Evolutionary conservation across 2,797 vertebrate species (phyloP).

Genomic region (Pagetopsis macropterus): DNA sequence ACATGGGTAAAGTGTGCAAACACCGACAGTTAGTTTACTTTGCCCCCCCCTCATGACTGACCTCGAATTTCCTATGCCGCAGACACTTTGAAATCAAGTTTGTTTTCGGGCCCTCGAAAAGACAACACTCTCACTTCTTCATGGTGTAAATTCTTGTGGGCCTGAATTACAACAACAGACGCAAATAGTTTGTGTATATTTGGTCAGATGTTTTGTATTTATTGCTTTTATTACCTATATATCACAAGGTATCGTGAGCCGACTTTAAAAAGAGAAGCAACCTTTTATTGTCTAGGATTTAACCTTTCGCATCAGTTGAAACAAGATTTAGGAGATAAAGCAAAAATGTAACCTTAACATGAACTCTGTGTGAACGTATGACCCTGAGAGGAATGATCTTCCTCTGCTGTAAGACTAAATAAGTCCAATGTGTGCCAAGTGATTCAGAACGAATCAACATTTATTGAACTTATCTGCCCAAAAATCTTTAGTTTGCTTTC

Average conservation of each 20-base stretch:
- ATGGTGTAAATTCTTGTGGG: conserved; percentile 44
- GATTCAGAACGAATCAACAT: conserved; percentile 74
- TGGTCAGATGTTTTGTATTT: conserved; percentile 70
- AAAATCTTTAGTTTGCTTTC: conserved; percentile 77
- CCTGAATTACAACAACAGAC: conserved; percentile 66
- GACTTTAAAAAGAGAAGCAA: conserved; percentile 34
- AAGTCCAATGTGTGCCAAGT: conserved; percentile 79
- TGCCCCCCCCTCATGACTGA: conserved; percentile 42
- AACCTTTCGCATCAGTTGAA: conserved; percentile 73
- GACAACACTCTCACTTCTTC: conserved; percentile 68
- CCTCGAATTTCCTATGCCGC: conserved; percentile 72
- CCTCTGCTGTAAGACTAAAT: conserved; percentile 73
- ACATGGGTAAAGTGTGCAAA: conserved; percentile 50
- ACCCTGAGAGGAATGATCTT: conserved; percentile 72
- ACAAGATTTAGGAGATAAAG: conserved; percentile 82
- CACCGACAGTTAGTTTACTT: conserved; percentile 53
- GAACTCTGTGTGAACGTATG: conserved; percentile 79
- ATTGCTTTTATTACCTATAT: conserved; percentile 54
- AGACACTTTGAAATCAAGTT: conserved; percentile 77
- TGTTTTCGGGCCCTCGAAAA: conserved; percentile 73
- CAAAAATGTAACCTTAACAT: conserved; percentile 81
- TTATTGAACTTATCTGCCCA: conserved; percentile 73
- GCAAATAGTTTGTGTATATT: conserved; percentile 65
- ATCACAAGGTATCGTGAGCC: conserved; percentile 53
- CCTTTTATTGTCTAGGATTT: conserved; percentile 66